Evolutionary conservation across 2,888 invertebrate species (phyloP).

Genomic region (Orthosia gothica): DNA sequence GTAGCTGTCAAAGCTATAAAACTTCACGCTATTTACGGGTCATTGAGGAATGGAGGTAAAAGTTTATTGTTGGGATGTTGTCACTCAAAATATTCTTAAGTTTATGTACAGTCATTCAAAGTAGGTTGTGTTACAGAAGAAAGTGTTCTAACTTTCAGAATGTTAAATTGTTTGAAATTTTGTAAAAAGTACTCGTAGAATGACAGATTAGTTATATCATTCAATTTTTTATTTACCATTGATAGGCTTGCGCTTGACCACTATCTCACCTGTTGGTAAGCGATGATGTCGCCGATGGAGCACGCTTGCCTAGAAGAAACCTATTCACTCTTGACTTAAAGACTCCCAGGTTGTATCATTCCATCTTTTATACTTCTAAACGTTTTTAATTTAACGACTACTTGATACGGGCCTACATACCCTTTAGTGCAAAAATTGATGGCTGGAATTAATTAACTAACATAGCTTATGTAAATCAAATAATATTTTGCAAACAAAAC

Average conservation of each 20-base stretch:
- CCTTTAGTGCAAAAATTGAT: too few relatives aligned
- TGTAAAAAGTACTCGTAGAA: neutral
- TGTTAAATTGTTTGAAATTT: neutral
- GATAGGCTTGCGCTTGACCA: too few relatives aligned
- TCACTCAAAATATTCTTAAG: conserved; percentile 20
- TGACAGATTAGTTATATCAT: neutral
- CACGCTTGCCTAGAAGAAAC: too few relatives aligned
- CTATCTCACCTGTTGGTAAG: too few relatives aligned
- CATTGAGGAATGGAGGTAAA: conserved; percentile 41
- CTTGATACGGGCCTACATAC: too few relatives aligned
- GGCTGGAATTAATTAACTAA: too few relatives aligned
- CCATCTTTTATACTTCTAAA: neutral
- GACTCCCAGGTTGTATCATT: neutral
- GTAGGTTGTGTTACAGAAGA: neutral
- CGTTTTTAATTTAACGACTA: neutral
- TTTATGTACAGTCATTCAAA: neutral
- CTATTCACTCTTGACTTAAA: too few relatives aligned
- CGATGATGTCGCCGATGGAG: too few relatives aligned
- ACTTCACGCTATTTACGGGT: conserved; percentile 37
- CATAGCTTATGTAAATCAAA: too few relatives aligned
- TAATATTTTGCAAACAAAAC: too few relatives aligned
- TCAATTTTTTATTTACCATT: neutral
- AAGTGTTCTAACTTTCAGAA: neutral
- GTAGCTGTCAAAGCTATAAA: conserved; percentile 41
- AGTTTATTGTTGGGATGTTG: conserved; percentile 38